A percentile compares a stretch with the other conserved stretches of the same genome.
Evolutionary conservation across 2,888 invertebrate species (phyloP).

Genomic region (Acanthosepion esculentum): DNA sequence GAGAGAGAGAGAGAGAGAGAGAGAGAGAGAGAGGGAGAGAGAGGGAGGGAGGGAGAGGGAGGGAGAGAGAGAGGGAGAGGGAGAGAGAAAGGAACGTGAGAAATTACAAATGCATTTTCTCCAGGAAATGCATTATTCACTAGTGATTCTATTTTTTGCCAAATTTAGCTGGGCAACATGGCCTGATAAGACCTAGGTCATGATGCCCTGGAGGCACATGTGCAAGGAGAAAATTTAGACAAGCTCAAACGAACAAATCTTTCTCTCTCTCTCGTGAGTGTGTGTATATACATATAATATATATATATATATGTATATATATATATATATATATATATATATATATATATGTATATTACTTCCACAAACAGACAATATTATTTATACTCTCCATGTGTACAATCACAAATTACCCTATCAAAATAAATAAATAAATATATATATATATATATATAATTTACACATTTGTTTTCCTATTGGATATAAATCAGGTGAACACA

Average conservation of each 20-base stretch:
- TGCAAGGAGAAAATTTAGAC: not conserved
- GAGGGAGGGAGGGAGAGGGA: no score
- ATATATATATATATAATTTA: not conserved
- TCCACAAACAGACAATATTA: not conserved
- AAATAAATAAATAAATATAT: not conserved
- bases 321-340: no score
- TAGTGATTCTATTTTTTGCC: not conserved
- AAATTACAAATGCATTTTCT: no score
- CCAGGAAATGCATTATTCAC: slow-evolving; percentile 24
- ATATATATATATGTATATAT: no score
- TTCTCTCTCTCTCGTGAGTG: no score
- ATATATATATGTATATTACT: not conserved
- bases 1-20: not conserved
- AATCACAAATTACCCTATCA: not conserved
- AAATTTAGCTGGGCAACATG: slow-evolving; percentile 4
- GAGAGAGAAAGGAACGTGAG: no score
- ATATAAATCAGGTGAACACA: no score
- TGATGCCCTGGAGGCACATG: not conserved
- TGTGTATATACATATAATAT: no score
- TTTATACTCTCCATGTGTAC: not conserved
- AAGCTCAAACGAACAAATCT: not conserved
- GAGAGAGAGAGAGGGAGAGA: not conserved
- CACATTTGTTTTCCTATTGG: not conserved
- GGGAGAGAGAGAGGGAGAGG: no score
- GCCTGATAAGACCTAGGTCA: not conserved